Conservation (phyloP, 2,797 vertebrate species). For the Decapterus maruadsi region DNA sequence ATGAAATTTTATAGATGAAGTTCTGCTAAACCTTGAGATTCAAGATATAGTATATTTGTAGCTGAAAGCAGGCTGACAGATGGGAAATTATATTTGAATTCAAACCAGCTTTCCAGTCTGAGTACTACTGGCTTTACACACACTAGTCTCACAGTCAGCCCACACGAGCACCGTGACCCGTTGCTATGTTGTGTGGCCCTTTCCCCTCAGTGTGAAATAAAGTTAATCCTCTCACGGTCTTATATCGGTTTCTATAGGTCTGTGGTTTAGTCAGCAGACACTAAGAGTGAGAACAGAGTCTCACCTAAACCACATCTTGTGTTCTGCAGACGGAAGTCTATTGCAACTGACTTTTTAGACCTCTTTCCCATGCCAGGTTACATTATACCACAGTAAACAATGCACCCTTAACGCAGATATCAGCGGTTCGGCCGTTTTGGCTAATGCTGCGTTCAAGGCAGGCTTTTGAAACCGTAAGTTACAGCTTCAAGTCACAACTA, state of each 20-base stretch:
- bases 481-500: too few relatives aligned
- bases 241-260: neutral
- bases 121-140: neutral
- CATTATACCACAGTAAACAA: neutral
- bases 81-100: neutral
- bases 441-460: too few relatives aligned
- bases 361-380: neutral
- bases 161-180: neutral
- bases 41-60: neutral
- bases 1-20: neutral
- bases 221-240: neutral
- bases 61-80: neutral
- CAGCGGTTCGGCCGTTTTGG: too few relatives aligned
- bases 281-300: neutral
- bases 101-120: neutral
- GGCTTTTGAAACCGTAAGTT: too few relatives aligned
- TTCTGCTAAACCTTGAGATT: neutral
- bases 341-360: neutral
- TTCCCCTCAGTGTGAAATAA: neutral
- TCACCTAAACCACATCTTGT: slow-evolving; percentile 11
- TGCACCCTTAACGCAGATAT: neutral
- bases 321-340: neutral
- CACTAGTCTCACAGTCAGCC: neutral
- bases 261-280: neutral
- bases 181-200: neutral